Conservation (phyloP, 2,113 vertebrate species). For the Protomyctophum bolini region DNA sequence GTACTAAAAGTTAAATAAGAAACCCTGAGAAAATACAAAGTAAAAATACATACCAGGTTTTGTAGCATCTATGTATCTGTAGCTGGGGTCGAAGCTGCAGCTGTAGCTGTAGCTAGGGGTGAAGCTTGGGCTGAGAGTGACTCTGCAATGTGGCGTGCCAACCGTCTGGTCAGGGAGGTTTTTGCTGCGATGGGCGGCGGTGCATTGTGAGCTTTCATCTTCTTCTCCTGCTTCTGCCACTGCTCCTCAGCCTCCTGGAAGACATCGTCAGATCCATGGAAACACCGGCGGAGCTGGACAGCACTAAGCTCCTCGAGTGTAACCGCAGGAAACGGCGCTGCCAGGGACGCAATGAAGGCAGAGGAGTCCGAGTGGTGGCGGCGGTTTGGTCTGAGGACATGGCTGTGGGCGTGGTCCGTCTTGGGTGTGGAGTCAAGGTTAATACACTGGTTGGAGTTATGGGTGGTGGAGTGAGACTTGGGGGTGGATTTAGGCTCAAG, state of each 20-base stretch:
- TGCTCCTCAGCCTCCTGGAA: neutral
- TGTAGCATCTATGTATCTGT: neutral
- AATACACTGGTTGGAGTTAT: too few species aligned
- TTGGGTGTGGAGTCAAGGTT: neutral
- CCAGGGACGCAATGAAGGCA: conserved; percentile 20
- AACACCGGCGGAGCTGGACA: neutral
- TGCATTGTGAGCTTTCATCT: neutral
- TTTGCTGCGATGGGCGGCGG: conserved; percentile 57
- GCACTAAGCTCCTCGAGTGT: conserved; percentile 12
- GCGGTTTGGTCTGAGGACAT: conserved; percentile 18
- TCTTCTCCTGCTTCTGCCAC: neutral
- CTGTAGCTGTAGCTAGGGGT: neutral
- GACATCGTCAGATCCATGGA: conserved; percentile 34
- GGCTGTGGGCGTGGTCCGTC: neutral
- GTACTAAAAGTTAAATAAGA: neutral
- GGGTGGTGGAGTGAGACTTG: neutral
- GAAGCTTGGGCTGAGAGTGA: conserved; percentile 2
- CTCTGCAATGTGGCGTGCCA: conserved; percentile 33
- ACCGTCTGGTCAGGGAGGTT: conserved; percentile 33
- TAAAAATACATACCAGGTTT: conserved; percentile 2
- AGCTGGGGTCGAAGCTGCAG: neutral
- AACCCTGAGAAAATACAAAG: neutral
- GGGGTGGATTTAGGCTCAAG: neutral
- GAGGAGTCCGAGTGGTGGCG: conserved; percentile 59
- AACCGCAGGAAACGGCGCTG: neutral